Evolutionary conservation across 2,888 invertebrate genomes (phyloP).

Genomic region (Isoperla grammatica): DNA sequence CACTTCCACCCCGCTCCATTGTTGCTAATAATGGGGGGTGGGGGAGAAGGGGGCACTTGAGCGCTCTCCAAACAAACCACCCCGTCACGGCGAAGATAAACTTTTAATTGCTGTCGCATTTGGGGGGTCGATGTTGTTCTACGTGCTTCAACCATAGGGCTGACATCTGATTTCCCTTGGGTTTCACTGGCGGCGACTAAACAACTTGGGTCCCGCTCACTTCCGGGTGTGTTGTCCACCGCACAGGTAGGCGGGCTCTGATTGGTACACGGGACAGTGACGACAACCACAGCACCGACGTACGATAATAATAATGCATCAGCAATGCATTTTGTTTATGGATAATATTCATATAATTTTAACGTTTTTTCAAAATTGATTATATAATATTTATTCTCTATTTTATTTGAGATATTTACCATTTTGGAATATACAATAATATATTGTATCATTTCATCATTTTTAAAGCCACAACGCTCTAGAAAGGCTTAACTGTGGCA

Average conservation of each 20-base stretch:
- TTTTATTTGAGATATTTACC: too few species aligned
- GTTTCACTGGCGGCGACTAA: background rate
- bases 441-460: too few species aligned
- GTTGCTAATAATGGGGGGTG: background rate
- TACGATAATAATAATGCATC: too few species aligned
- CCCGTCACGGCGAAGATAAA: conserved; percentile 9
- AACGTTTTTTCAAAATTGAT: too few species aligned
- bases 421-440: too few species aligned
- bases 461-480: too few species aligned
- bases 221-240: background rate
- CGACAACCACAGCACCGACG: background rate
- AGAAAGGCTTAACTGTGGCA: too few species aligned
- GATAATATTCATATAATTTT: background rate
- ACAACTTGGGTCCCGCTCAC: background rate
- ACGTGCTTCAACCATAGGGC: background rate
- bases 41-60: background rate
- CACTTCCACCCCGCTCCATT: conserved; percentile 2
- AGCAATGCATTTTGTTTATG: too few species aligned
- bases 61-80: conserved; percentile 15
- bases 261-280: background rate
- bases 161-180: background rate
- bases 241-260: background rate
- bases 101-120: conserved; percentile 22
- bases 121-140: background rate
- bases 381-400: too few species aligned